Percentiles rank a stretch among this genome's conserved stretches.
These are phyloP conservation scores for Chelon auratus DNA, from an alignment of 2,797 vertebrate genomes.

Conservation along the genomic window DNA sequence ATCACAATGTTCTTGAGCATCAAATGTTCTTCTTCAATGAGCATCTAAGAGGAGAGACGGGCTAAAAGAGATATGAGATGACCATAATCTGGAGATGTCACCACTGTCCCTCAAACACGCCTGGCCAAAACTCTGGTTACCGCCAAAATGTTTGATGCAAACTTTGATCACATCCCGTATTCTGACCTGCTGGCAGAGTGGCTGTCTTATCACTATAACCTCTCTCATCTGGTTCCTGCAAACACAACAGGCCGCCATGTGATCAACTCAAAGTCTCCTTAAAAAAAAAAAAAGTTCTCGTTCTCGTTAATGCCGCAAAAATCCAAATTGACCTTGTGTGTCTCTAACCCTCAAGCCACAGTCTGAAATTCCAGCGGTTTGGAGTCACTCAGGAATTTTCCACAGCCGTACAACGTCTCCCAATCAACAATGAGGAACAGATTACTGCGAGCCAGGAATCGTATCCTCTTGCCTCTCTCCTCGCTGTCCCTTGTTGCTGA, in stretches of 20 bases:
- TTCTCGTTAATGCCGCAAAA: slow-evolving; percentile 78
- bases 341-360: slow-evolving; percentile 84
- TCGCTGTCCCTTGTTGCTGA: slow-evolving; percentile 74
- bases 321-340: slow-evolving; percentile 81
- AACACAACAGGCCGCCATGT: slow-evolving; percentile 42
- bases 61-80: neutral
- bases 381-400: slow-evolving; percentile 85
- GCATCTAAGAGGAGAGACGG: neutral
- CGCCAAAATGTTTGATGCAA: neutral
- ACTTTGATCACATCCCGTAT: slow-evolving; percentile 17
- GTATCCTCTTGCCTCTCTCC: slow-evolving; percentile 75
- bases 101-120: neutral
- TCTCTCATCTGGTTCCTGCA: slow-evolving; percentile 56
- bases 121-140: neutral
- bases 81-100: slow-evolving; percentile 1
- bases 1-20: neutral
- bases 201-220: slow-evolving; percentile 49
- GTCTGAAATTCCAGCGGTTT: slow-evolving; percentile 86
- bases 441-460: slow-evolving; percentile 77
- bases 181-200: slow-evolving; percentile 21
- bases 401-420: slow-evolving; percentile 82
- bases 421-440: slow-evolving; percentile 85
- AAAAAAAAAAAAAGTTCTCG: slow-evolving; percentile 56
- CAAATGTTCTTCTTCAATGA: neutral
- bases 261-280: slow-evolving; percentile 62